phyloP scores from a whole-genome alignment of 1,140 invertebrate species.

The Sesamia nonagrioides region DNA sequence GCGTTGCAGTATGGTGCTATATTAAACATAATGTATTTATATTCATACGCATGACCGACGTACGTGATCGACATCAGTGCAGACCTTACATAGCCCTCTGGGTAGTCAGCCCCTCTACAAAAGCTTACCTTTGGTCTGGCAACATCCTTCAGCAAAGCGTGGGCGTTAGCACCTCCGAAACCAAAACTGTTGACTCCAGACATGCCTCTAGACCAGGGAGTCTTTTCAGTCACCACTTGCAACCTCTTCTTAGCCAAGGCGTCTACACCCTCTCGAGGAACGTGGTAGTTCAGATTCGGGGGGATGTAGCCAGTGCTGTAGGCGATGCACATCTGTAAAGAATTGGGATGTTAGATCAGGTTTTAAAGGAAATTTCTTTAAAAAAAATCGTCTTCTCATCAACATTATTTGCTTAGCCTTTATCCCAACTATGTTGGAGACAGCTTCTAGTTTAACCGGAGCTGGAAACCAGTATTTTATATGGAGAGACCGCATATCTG shows the following conservation, averaged over 20 bases:
- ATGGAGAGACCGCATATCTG: too few relatives aligned
- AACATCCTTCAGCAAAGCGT: slow-evolving; percentile 90
- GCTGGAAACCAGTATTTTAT: too few relatives aligned
- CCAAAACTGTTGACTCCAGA: slow-evolving; percentile 95
- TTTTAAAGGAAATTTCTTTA: neutral
- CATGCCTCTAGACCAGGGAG: slow-evolving; percentile 88
- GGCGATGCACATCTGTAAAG: slow-evolving; percentile 88
- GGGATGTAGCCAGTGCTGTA: slow-evolving; percentile 92
- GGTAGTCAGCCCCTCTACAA: too few relatives aligned
- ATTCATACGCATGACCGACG: too few relatives aligned
- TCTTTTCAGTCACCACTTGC: slow-evolving; percentile 91
- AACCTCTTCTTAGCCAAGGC: slow-evolving; percentile 91
- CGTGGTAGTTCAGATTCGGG: slow-evolving; percentile 93
- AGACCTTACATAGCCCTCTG: too few relatives aligned
- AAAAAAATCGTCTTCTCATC: too few relatives aligned
- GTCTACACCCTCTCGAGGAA: slow-evolving; percentile 92
- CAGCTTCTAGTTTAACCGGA: too few relatives aligned
- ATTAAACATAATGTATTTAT: too few relatives aligned
- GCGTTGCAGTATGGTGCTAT: too few relatives aligned
- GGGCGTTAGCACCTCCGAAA: slow-evolving; percentile 95
- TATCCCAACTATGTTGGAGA: too few relatives aligned
- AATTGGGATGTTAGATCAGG: neutral
- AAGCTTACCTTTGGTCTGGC: slow-evolving; percentile 83
- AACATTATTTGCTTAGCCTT: too few relatives aligned
- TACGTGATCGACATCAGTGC: too few relatives aligned